These are phyloP conservation scores for Cylas formicarius DNA, from an alignment of 1,140 invertebrate genomes.

Conservation along the genomic window DNA sequence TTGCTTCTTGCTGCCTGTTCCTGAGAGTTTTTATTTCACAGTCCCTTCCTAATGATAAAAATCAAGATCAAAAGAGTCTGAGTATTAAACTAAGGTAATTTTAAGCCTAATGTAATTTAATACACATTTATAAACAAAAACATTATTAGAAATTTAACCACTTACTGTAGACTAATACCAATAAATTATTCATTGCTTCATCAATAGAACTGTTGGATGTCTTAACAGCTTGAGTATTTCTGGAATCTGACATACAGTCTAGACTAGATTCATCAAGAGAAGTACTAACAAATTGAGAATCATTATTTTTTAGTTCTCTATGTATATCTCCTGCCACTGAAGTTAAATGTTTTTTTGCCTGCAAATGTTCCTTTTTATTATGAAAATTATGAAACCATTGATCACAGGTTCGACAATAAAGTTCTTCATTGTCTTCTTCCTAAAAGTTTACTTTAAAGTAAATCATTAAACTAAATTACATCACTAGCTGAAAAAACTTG, in stretches of 20 bases:
- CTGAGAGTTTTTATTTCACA: constrained; percentile 35
- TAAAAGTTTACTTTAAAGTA: constrained; percentile 19
- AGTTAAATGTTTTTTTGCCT: constrained; percentile 50
- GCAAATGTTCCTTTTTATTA: constrained; percentile 53
- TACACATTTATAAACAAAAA: too few relatives aligned
- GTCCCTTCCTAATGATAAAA: constrained; percentile 36
- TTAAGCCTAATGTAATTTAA: constrained; percentile 1
- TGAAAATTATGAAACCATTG: constrained; percentile 52
- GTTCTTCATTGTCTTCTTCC: constrained; percentile 50
- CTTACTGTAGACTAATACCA: constrained; percentile 36
- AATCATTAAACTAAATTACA: background rate
- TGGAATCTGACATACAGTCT: constrained; percentile 31
- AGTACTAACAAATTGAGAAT: constrained; percentile 26
- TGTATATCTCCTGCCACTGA: constrained; percentile 38
- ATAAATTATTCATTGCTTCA: constrained; percentile 38
- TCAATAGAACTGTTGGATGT: constrained; percentile 13
- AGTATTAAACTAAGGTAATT: too few relatives aligned
- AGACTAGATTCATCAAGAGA: constrained; percentile 43
- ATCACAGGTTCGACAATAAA: constrained; percentile 52
- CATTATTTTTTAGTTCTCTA: constrained; percentile 30
- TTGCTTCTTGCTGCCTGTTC: constrained; percentile 29
- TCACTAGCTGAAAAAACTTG: constrained; percentile 28
- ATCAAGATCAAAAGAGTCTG: background rate
- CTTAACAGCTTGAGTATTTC: constrained; percentile 9
- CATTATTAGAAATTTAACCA: constrained; percentile 12